phyloP scores from a whole-genome alignment of 2,888 invertebrate species.

The Nemoura dubitans region DNA sequence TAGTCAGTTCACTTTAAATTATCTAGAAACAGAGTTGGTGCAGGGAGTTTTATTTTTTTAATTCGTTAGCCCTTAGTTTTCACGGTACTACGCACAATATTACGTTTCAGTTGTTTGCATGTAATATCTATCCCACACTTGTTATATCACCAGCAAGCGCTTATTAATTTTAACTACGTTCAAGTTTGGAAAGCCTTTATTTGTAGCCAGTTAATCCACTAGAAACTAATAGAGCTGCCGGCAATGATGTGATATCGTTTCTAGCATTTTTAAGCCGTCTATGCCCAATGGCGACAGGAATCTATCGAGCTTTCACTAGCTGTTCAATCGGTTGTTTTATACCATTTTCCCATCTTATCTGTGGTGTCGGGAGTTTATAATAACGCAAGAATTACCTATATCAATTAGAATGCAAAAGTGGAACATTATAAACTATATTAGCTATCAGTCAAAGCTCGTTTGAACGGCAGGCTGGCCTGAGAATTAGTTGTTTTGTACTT shows the following conservation, averaged over 20 bases:
- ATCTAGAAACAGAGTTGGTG: neutral
- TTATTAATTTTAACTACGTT: neutral
- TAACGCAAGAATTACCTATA: neutral
- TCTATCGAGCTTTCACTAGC: neutral
- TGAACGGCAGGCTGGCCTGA: neutral
- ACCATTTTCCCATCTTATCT: neutral
- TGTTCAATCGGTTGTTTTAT: neutral
- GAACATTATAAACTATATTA: neutral
- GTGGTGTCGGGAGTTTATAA: conserved; percentile 7
- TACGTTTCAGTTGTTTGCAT: neutral
- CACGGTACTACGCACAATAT: conserved; percentile 15
- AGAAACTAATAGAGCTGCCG: neutral
- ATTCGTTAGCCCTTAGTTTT: neutral
- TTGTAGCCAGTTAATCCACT: neutral
- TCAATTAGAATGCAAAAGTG: neutral
- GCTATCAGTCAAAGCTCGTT: neutral
- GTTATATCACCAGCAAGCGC: neutral
- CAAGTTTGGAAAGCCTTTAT: neutral
- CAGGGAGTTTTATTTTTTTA: conserved; percentile 18
- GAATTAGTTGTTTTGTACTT: neutral
- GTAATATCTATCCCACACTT: neutral
- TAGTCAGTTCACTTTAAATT: neutral
- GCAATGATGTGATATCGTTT: neutral
- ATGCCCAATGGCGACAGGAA: neutral
- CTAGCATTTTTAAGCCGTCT: neutral